Conservation (phyloP, 2,113 vertebrate genomes). For the Otus sunia region DNA sequence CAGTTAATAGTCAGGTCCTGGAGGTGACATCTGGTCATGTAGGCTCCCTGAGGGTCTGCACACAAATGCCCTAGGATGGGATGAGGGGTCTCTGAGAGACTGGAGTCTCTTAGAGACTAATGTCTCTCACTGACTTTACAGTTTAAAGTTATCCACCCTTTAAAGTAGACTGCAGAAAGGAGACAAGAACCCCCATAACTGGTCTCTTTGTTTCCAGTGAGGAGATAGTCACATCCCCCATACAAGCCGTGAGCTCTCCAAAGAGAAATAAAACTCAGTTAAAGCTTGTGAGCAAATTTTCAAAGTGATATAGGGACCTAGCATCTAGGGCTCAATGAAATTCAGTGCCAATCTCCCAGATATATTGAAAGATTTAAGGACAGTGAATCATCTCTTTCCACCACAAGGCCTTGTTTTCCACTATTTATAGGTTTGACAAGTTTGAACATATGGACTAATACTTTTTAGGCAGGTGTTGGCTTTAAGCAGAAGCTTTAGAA, state of each 20-base stretch:
- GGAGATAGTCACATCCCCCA: neutral
- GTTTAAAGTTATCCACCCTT: neutral
- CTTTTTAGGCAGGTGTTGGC: neutral
- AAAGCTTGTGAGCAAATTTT: neutral
- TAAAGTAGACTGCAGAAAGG: neutral
- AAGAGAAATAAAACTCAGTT: neutral
- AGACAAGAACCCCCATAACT: neutral
- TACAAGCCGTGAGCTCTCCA: neutral
- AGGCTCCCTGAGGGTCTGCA: neutral
- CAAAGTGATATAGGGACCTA: neutral
- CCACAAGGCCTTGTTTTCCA: neutral
- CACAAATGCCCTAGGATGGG: neutral
- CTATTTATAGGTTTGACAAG: neutral
- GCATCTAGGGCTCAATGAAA: neutral
- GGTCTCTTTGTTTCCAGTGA: neutral
- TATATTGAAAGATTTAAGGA: neutral
- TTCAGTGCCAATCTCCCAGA: neutral
- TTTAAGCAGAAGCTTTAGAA: neutral
- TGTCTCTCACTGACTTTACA: neutral
- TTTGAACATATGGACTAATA: neutral
- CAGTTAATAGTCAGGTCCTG: neutral
- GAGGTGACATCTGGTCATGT: neutral
- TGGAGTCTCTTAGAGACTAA: neutral
- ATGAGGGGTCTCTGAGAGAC: neutral
- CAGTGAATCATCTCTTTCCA: neutral